phyloP scores from a whole-genome alignment of 37 sponge, comb jelly and placozoan species.

The Aplysina aerophoba region DNA sequence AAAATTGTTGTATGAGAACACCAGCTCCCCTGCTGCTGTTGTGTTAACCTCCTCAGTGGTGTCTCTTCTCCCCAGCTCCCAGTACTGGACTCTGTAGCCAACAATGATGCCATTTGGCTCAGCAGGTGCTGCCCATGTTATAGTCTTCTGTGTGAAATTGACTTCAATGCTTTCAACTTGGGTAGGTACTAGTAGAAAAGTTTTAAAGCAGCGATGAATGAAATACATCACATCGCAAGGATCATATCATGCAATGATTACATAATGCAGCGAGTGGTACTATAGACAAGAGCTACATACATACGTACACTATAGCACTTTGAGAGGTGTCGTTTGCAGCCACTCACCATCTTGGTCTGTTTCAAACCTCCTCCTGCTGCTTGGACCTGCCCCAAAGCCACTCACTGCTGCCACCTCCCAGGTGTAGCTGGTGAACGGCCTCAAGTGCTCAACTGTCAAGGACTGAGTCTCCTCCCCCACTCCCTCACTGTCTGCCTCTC shows the following conservation, averaged over 20 bases:
- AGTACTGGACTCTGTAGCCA: not conserved
- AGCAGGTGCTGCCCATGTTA: not conserved
- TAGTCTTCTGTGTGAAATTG: not conserved
- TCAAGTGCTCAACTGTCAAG: not conserved
- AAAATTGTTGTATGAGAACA: too few species aligned
- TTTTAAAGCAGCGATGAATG: not conserved
- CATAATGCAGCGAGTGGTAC: too few species aligned
- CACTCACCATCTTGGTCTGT: not conserved
- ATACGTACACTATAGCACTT: too few species aligned
- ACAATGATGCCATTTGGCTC: not conserved
- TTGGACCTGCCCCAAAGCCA: not conserved
- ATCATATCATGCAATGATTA: not conserved
- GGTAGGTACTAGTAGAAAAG: not conserved
- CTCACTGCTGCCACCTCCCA: conserved; percentile 1
- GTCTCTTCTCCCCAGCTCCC: too few species aligned
- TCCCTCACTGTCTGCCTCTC: not conserved
- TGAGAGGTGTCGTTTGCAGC: not conserved
- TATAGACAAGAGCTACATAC: not conserved
- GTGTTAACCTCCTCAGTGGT: too few species aligned
- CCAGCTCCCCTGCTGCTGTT: too few species aligned
- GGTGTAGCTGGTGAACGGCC: not conserved
- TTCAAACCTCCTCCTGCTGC: not conserved
- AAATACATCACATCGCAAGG: not conserved
- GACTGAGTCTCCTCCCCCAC: not conserved
- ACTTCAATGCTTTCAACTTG: not conserved